These are phyloP conservation scores for Heliothis subflexa DNA, from an alignment of 1,140 invertebrate species.

Conservation along the genomic window DNA sequence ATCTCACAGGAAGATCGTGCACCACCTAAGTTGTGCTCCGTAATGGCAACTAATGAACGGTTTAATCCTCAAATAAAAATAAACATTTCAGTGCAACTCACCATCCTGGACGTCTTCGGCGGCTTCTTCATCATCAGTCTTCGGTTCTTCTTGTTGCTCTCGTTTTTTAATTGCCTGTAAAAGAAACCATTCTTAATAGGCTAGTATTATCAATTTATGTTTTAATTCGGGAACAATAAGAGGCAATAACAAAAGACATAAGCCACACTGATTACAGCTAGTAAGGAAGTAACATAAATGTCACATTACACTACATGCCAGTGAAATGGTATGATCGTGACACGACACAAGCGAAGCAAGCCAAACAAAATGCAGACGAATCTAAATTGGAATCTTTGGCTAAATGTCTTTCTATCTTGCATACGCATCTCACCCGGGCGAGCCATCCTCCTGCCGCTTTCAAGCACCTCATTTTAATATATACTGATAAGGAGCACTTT, in stretches of 20 bases:
- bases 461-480: constrained; percentile 82
- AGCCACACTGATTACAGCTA: constrained; percentile 45
- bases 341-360: constrained; percentile 65
- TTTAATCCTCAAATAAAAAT: neutral
- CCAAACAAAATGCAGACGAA: constrained; percentile 72
- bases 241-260: constrained; percentile 35
- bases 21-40: constrained; percentile 19
- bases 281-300: constrained; percentile 50
- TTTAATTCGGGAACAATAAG: neutral
- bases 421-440: constrained; percentile 79
- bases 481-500: constrained; percentile 61
- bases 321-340: constrained; percentile 59
- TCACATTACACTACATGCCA: constrained; percentile 53
- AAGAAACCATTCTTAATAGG: constrained; percentile 49
- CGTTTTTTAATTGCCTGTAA: constrained; percentile 83
- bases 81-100: constrained; percentile 61
- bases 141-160: constrained; percentile 74
- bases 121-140: constrained; percentile 76
- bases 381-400: constrained; percentile 80
- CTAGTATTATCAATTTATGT: neutral
- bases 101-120: constrained; percentile 75
- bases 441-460: constrained; percentile 82
- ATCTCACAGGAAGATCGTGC: constrained; percentile 68
- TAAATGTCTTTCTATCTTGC: constrained; percentile 69
- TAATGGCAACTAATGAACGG: constrained; percentile 26